Base-by-base conservation (phyloP, 64 coral and sea anemone genomes). In the Pocillopora damicornis region DNA sequence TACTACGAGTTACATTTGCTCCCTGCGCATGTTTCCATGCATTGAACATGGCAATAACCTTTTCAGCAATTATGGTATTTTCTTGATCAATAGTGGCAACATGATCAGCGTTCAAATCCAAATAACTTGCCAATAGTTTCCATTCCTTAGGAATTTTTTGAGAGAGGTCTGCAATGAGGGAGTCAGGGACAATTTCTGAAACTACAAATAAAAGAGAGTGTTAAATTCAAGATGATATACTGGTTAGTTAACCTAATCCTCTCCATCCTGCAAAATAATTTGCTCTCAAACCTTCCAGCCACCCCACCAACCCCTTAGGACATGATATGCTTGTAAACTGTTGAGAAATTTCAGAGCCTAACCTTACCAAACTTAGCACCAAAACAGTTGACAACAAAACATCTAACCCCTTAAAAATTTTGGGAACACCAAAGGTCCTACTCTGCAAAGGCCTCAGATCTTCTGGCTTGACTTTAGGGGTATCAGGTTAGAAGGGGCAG, bases 1-100 rank as follows among this genome's bases (percentile, higher is more conserved):
- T 78, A 7, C 82, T 86, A 16, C 82, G 78, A 56, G 82, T 87
- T 36, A 82, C 90, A 35, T 60, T 65, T 9, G 42, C 60, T 9
- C 16, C 63, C 25, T 79, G 60, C 5, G 38, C 58, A 0, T 15
- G 25, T 74, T 80, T 86, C 90, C 90, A 91, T 11, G 42, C 26
- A 16, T 80, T 75, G 15, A 91, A 61, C 90, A 91, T 87, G 13
- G 62, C 37, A 67, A 79, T 79, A 2, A 86, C 51, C 83, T 79
- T 91, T 14, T 91, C 76, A 20, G 60, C 15, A 20, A 74, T 56
- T 9, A 18, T 15, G 25, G 6, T 25, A 18, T 87, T 61, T 56
- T 91, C 77, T 15, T 13, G 15, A 73, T 91, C 57, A 65, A 91
- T 14, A 18, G 71, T 14, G 13, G 25, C 23, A 14, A 78, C 42